A percentile compares a stretch with the other conserved stretches of the same genome.
These are phyloP conservation scores for Orestias chungarensis DNA, from an alignment of 2,797 vertebrate species.

Conservation along the genomic window DNA sequence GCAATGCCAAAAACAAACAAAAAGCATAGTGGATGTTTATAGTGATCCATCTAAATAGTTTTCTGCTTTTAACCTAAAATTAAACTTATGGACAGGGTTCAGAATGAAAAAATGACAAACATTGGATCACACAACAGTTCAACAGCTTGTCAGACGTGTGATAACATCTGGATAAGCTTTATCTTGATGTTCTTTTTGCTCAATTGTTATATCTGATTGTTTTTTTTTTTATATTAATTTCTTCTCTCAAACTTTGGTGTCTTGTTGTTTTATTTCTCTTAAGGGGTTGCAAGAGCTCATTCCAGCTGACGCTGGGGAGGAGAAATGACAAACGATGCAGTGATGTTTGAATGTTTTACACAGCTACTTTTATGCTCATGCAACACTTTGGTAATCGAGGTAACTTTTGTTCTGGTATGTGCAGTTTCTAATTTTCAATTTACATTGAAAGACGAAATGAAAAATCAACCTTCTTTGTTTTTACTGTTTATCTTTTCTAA, in stretches of 20 bases:
- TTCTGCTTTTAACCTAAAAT: background rate
- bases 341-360: background rate
- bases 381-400: background rate
- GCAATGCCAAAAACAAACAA: background rate
- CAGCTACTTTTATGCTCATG: background rate
- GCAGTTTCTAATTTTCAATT: background rate
- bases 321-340: background rate
- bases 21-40: background rate
- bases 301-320: background rate
- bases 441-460: background rate
- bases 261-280: background rate
- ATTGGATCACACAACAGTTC: background rate
- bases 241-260: background rate
- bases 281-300: background rate
- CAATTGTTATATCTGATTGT: background rate
- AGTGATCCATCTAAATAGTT: background rate
- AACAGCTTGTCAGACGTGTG: constrained; percentile 1
- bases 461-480: background rate
- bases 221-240: background rate
- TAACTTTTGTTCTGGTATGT: background rate
- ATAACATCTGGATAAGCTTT: background rate
- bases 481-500: background rate
- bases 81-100: background rate
- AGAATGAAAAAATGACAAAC: background rate
- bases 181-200: background rate